These are phyloP conservation scores for Microchirus variegatus DNA, from an alignment of 2,797 vertebrate species.

Conservation along the genomic window DNA sequence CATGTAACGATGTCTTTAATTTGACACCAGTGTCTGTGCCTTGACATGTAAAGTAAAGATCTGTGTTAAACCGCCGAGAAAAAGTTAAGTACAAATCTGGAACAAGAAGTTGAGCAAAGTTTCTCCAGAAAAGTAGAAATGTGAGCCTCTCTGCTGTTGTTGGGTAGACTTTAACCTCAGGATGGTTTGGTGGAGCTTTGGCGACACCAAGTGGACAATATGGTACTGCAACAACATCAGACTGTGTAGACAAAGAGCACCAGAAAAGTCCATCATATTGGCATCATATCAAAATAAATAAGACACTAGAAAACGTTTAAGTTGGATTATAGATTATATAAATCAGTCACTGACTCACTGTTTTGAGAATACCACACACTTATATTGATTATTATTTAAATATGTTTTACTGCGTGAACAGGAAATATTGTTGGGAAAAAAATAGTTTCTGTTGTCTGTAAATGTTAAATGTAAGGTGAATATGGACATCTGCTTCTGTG, in stretches of 20 bases:
- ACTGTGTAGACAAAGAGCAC: neutral
- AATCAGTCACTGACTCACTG: no score
- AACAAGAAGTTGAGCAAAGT: constrained; percentile 10
- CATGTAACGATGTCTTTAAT: no score
- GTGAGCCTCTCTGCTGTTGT: constrained; percentile 43
- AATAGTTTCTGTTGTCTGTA: no score
- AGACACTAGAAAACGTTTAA: no score
- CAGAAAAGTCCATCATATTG: constrained; percentile 11
- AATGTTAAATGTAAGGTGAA: no score
- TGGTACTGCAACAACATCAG: constrained; percentile 16
- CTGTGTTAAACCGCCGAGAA: neutral
- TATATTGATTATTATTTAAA: no score
- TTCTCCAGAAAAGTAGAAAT: constrained; percentile 1
- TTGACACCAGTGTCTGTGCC: neutral
- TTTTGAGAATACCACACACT: no score
- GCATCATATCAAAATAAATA: no score
- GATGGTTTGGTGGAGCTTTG: constrained; percentile 44
- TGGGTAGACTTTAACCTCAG: constrained; percentile 54
- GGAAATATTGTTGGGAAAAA: no score
- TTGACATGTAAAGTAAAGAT: neutral
- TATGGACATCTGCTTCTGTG: no score
- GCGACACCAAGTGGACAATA: constrained; percentile 43
- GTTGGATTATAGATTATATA: no score
- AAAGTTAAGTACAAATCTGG: constrained; percentile 1
- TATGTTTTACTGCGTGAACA: no score